These are phyloP conservation scores for Stegodyphus mimosarum DNA, from an alignment of 1,140 invertebrate species.

Conservation along the genomic window DNA sequence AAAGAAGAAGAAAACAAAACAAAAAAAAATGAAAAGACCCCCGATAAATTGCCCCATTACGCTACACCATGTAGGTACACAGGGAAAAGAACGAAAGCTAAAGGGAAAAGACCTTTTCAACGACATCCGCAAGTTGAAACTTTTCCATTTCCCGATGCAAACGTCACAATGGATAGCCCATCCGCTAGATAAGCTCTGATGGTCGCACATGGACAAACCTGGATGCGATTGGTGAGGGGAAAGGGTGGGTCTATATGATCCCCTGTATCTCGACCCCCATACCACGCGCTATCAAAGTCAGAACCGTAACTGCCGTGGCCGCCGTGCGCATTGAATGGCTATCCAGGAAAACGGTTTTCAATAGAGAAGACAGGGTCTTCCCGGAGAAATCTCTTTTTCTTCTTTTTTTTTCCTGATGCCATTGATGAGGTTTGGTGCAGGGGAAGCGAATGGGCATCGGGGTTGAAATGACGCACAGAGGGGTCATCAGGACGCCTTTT, in stretches of 20 bases:
- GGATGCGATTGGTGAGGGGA: constrained; percentile 5
- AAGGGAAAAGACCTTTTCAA: constrained; percentile 33
- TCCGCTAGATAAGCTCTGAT: constrained; percentile 51
- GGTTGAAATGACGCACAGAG: constrained; percentile 51
- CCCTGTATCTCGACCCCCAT: constrained; percentile 40
- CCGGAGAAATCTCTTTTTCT: background rate
- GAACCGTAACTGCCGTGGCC: constrained; percentile 1
- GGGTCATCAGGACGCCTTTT: constrained; percentile 38
- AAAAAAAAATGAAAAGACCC: constrained; percentile 15
- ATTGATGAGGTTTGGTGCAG: constrained; percentile 44
- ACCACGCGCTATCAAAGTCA: constrained; percentile 50
- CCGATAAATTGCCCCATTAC: constrained; percentile 42
- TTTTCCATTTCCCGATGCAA: constrained; percentile 33
- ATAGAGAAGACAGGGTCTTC: constrained; percentile 28
- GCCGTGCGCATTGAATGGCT: constrained; percentile 37
- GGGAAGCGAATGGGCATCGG: constrained; percentile 18
- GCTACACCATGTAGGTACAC: constrained; percentile 23
- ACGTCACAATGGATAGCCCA: constrained; percentile 45
- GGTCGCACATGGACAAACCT: constrained; percentile 33
- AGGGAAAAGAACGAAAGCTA: background rate
- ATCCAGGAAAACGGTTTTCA: constrained; percentile 56
- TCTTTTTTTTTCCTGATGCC: background rate
- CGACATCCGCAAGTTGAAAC: constrained; percentile 13
- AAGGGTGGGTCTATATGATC: background rate
- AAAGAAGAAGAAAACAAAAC: constrained; percentile 8